Conservation (phyloP, 2,797 vertebrate species). For the Acipenser oxyrinchus region DNA sequence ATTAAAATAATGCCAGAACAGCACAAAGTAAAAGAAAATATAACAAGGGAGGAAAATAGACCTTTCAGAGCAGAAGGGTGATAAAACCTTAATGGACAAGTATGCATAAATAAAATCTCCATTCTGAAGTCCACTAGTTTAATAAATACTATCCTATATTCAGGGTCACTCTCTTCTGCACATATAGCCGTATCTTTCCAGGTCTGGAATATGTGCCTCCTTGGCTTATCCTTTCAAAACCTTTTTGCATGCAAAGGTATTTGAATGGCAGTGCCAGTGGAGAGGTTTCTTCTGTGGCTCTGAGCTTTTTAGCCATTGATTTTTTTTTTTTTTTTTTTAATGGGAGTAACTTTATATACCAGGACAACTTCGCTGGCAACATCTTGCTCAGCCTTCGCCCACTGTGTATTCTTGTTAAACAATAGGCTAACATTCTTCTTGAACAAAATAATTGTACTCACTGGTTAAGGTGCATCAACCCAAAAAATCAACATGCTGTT, state of each 20-base stretch:
- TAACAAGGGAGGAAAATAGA: constrained; percentile 53
- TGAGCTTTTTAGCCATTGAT: no score
- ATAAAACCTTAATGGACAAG: constrained; percentile 97
- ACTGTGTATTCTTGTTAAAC: no score
- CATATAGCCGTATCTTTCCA: neutral
- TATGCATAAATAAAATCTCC: constrained; percentile 90
- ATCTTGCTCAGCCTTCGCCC: no score
- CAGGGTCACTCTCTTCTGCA: constrained; percentile 14
- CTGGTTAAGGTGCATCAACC: no score
- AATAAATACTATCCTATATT: constrained; percentile 55
- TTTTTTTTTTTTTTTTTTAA: neutral
- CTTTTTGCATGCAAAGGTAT: neutral
- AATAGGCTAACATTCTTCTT: no score
- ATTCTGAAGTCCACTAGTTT: constrained; percentile 53
- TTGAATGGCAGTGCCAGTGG: no score
- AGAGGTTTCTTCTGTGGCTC: no score
- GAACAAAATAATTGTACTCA: no score
- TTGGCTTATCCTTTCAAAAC: neutral
- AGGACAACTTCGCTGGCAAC: no score
- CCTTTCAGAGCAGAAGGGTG: constrained; percentile 73
- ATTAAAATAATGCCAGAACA: constrained; percentile 88
- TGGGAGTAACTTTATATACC: neutral
- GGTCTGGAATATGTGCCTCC: neutral
- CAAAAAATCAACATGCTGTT: no score
- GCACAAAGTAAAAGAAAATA: constrained; percentile 56